phyloP scores from a whole-genome alignment of 2,113 vertebrate genomes.

The Cyprinus carpio region DNA sequence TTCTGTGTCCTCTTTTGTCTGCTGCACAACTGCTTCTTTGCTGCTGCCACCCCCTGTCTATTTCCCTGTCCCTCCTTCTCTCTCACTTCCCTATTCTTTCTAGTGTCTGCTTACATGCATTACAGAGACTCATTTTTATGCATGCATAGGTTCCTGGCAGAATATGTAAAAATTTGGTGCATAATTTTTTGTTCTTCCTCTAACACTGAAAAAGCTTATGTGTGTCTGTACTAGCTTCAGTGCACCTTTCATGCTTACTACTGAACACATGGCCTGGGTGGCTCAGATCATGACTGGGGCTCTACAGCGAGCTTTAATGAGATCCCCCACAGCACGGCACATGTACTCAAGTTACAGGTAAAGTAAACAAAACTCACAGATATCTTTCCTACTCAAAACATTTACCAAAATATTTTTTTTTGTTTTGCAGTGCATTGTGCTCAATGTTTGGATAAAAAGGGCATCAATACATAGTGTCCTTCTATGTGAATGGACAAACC shows the following conservation, averaged over 20 bases:
- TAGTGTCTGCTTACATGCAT: constrained; percentile 22
- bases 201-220: constrained; percentile 30
- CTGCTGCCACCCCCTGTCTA: background rate
- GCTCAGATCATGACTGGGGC: background rate
- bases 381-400: background rate
- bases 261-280: constrained; percentile 15
- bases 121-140: constrained; percentile 18
- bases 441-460: too few relatives aligned
- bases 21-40: constrained; percentile 23
- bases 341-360: background rate
- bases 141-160: constrained; percentile 27
- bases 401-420: background rate
- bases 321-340: background rate
- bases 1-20: constrained; percentile 37
- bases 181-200: constrained; percentile 12
- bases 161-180: constrained; percentile 7
- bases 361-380: background rate
- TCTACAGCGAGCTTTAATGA: background rate
- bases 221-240: background rate
- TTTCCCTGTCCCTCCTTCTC: background rate
- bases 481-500: background rate
- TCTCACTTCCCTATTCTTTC: constrained; percentile 12
- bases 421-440: background rate
- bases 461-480: background rate
- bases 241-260: background rate